These are phyloP conservation scores for Alces alces DNA, from an alignment of 2,113 vertebrate species.

Conservation along the genomic window DNA sequence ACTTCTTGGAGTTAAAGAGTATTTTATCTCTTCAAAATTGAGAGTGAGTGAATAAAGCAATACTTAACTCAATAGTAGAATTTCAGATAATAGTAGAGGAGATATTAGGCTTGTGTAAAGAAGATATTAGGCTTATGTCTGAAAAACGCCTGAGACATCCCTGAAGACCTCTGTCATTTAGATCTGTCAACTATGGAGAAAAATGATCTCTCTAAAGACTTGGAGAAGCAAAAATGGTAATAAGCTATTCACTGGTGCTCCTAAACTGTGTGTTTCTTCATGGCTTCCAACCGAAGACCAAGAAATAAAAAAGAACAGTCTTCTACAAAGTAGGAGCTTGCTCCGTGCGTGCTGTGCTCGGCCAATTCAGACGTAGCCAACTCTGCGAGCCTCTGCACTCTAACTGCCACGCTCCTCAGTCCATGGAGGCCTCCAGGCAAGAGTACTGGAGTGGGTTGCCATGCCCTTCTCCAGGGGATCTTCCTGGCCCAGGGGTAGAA, in stretches of 20 bases:
- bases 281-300: not conserved
- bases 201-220: not conserved
- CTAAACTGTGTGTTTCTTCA: not conserved
- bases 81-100: not conserved
- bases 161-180: not conserved
- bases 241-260: not conserved
- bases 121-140: not conserved
- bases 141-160: not conserved
- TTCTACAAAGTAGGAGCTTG: not conserved
- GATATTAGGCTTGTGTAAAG: not conserved
- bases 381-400: not conserved
- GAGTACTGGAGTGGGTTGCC: not conserved
- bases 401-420: not conserved
- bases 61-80: not conserved
- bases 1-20: not conserved
- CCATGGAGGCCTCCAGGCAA: not conserved
- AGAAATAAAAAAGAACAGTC: not conserved
- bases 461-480: not conserved
- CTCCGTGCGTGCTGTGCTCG: not conserved
- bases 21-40: conserved; percentile 11
- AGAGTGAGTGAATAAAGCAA: not conserved
- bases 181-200: not conserved
- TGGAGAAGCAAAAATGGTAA: not conserved
- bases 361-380: not conserved
- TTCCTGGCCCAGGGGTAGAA: not conserved